Conservation (phyloP, 2,888 invertebrate genomes). For the Pyrrhosoma nymphula region DNA sequence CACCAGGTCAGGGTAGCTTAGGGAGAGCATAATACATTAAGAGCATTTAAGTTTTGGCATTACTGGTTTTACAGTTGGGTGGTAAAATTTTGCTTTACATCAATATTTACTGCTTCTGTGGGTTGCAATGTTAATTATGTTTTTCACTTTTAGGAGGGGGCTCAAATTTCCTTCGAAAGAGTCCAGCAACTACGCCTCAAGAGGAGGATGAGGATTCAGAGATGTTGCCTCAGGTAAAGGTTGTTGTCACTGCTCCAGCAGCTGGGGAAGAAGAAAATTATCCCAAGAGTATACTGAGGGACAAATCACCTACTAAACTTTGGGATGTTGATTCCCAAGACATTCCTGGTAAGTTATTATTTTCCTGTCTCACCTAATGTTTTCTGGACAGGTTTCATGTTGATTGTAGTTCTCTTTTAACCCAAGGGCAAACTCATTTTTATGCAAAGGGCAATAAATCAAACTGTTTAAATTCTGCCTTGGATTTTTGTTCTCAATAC, state of each 20-base stretch:
- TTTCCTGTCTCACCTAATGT: background rate
- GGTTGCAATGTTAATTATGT: background rate
- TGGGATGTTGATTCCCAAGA: conserved; percentile 72
- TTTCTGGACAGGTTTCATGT: background rate
- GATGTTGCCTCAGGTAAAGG: conserved; percentile 35
- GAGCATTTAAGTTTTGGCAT: too few relatives aligned
- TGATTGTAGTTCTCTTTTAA: too few relatives aligned
- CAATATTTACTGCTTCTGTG: background rate
- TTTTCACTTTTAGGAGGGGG: conserved; percentile 80
- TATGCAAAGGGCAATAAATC: too few relatives aligned
- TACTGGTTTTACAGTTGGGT: too few relatives aligned
- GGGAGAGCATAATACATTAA: too few relatives aligned
- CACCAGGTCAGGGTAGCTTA: too few relatives aligned
- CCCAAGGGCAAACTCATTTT: too few relatives aligned
- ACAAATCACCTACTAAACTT: conserved; percentile 71
- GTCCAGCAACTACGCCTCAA: conserved; percentile 46
- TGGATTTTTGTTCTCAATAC: too few relatives aligned
- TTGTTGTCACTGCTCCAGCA: conserved; percentile 13
- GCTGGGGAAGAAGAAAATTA: conserved; percentile 68
- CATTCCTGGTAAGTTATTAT: conserved; percentile 71
- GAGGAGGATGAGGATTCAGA: background rate
- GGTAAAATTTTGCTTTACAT: too few relatives aligned
- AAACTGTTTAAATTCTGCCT: too few relatives aligned
- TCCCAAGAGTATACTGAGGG: conserved; percentile 73
- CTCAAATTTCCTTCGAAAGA: conserved; percentile 82